These are phyloP conservation scores for Amblyopsis hoosieri DNA, from an alignment of 2,797 vertebrate species.

Conservation along the genomic window DNA sequence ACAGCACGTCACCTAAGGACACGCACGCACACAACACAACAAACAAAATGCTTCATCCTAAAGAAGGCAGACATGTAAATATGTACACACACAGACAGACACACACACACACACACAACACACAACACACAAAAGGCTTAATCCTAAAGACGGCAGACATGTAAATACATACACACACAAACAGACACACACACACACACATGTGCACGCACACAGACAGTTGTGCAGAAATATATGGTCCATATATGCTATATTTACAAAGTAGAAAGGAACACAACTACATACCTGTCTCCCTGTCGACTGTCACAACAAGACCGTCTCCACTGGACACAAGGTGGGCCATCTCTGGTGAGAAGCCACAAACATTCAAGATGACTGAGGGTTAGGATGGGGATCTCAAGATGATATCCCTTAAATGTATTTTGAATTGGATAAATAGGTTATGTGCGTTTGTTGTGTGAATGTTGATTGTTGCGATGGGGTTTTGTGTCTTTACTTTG, in stretches of 20 bases:
- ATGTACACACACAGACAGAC: background rate
- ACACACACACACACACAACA: background rate
- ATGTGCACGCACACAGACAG: background rate
- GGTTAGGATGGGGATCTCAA: conserved; percentile 6
- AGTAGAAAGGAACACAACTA: conserved; percentile 37
- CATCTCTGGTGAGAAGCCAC: conserved; percentile 77
- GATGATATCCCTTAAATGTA: too few species aligned
- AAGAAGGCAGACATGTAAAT: background rate
- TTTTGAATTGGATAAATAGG: too few species aligned
- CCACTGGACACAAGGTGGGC: conserved; percentile 91
- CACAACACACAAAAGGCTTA: background rate
- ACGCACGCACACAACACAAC: background rate
- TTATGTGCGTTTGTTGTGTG: too few species aligned
- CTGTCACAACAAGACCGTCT: conserved; percentile 90
- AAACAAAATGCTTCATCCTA: background rate
- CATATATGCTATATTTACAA: background rate
- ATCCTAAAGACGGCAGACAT: too few species aligned
- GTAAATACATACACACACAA: background rate
- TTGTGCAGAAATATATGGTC: background rate
- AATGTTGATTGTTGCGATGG: too few species aligned
- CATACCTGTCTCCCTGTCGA: conserved; percentile 84
- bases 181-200: background rate
- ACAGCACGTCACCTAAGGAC: conserved; percentile 83
- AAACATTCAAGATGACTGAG: background rate
- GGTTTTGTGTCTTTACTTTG: too few species aligned